Conservation (phyloP, 2,113 vertebrate species). For the Paraplagusia blochii region DNA sequence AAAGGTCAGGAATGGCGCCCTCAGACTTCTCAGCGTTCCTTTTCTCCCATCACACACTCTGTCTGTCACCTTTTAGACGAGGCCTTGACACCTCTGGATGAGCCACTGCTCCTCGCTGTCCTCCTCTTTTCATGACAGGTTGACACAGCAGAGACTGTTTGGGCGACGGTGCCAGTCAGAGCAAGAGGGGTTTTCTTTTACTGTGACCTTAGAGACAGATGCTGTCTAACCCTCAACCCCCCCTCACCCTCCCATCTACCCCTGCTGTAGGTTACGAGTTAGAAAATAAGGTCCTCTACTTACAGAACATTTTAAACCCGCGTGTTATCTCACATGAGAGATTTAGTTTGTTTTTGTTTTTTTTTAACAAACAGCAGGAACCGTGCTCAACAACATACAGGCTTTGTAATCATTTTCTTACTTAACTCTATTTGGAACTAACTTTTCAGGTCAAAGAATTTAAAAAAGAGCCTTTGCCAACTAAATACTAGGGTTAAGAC, state of each 20-base stretch:
- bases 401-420: too few relatives aligned
- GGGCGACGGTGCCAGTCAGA: slow-evolving; percentile 45
- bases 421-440: too few relatives aligned
- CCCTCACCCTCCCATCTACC: slow-evolving; percentile 26
- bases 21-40: slow-evolving; percentile 54
- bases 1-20: slow-evolving; percentile 64
- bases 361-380: slow-evolving; percentile 2
- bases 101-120: slow-evolving; percentile 32
- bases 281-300: slow-evolving; percentile 30
- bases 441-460: too few relatives aligned
- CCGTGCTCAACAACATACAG: neutral
- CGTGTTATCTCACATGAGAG: neutral
- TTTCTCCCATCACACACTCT: slow-evolving; percentile 60
- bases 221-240: too few relatives aligned
- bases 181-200: slow-evolving; percentile 43
- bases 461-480: too few relatives aligned
- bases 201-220: slow-evolving; percentile 59
- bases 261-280: slow-evolving; percentile 18
- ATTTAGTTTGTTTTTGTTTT: too few relatives aligned
- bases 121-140: slow-evolving; percentile 55
- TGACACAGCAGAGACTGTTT: slow-evolving; percentile 55
- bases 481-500: too few relatives aligned
- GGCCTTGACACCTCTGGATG: slow-evolving; percentile 60
- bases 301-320: slow-evolving; percentile 1
- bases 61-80: slow-evolving; percentile 64